These are phyloP conservation scores for Plebejus anna DNA, from an alignment of 2,888 invertebrate genomes.

Conservation along the genomic window DNA sequence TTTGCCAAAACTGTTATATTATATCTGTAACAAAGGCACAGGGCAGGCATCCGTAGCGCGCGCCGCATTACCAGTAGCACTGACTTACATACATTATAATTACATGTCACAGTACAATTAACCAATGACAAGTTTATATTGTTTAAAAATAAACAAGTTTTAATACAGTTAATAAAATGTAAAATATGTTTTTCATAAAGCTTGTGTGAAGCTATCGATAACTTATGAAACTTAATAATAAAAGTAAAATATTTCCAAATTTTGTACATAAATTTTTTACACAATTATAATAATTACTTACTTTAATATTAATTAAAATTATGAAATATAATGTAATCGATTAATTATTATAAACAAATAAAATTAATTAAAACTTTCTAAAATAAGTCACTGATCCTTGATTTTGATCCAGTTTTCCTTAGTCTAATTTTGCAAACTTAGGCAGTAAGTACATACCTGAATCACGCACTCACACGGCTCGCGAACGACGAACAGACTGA, in stretches of 20 bases:
- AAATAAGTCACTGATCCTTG: not conserved
- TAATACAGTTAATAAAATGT: too few species aligned
- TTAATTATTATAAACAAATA: not conserved
- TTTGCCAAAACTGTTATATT: not conserved
- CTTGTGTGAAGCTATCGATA: not conserved
- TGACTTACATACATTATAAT: not conserved
- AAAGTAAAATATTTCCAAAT: too few species aligned
- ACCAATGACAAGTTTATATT: not conserved
- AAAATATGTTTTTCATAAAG: too few species aligned
- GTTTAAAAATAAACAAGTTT: not conserved
- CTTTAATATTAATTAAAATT: not conserved
- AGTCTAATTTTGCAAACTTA: not conserved
- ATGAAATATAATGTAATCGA: not conserved
- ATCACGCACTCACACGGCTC: constrained; percentile 10
- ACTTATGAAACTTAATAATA: not conserved
- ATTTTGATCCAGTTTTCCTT: not conserved
- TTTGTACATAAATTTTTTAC: too few species aligned
- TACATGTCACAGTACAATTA: not conserved
- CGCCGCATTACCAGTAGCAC: not conserved
- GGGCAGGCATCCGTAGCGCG: not conserved
- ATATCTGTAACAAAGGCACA: not conserved
- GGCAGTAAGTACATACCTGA: constrained; percentile 20
- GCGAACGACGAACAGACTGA: constrained; percentile 18
- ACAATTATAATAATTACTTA: too few species aligned
- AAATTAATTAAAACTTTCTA: not conserved